These are phyloP conservation scores for Marmota monax DNA, from an alignment of 2,113 vertebrate genomes.

Conservation along the genomic window DNA sequence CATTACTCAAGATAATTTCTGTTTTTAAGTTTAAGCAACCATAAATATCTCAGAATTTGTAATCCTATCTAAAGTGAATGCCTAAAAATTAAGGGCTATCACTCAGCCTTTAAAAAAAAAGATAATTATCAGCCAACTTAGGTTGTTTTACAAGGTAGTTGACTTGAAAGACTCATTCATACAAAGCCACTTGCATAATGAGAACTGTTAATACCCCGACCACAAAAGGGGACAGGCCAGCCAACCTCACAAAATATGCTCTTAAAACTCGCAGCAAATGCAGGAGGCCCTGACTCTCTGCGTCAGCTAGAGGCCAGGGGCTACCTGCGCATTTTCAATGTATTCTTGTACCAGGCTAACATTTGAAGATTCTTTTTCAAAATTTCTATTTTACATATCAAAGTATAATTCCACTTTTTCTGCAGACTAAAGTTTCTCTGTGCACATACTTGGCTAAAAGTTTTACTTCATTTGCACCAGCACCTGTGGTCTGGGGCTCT, in stretches of 20 bases:
- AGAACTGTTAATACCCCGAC: conserved; percentile 37
- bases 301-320: not conserved
- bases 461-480: not conserved
- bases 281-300: not conserved
- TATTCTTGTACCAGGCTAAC: not conserved
- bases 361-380: not conserved
- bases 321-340: not conserved
- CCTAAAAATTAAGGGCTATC: conserved; percentile 19
- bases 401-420: not conserved
- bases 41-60: conserved; percentile 56
- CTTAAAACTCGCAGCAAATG: conserved; percentile 37
- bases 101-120: not conserved
- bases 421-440: not conserved
- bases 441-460: not conserved
- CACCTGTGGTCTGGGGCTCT: not conserved
- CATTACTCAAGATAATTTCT: conserved; percentile 36
- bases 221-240: conserved; percentile 18
- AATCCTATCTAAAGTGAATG: conserved; percentile 54
- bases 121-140: conserved; percentile 9
- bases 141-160: conserved; percentile 50
- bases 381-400: not conserved
- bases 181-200: conserved; percentile 25
- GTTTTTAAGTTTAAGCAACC: conserved; percentile 39
- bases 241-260: conserved; percentile 29
- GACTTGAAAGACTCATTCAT: conserved; percentile 50